Base-by-base conservation (phyloP, 2,113 vertebrate genomes). In the Tyto alba region DNA sequence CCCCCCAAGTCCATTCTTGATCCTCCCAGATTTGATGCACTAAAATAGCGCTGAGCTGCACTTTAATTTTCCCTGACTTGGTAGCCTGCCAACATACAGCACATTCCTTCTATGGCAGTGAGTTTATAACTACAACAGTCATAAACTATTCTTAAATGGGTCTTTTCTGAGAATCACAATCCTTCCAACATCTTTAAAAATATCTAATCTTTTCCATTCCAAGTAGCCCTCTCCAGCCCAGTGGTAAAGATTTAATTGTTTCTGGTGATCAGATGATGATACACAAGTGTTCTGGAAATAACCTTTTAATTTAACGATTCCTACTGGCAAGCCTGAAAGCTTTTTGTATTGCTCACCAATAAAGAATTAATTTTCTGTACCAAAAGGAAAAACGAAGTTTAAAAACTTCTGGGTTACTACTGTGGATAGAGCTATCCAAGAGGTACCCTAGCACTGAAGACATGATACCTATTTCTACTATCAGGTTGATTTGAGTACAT, bases 171-270 rank as follows among this genome's bases (percentile, higher is more conserved):
- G 95, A 95, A 79, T 89, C 69, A 52, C 1, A 0, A 76, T 85
- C 87, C 84, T 96, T 95, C 85, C 84, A 91, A 94, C 90, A 95
- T 97, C 89, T 91, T 91, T 69, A 89, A 89, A 95, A 93, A 67
- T 57, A 91, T 71, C 81, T 83, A 55, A 77, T 92, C 85, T 97
- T 89, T 94, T 89, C 74, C 63, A 74, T 85, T 94, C 55, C 89
- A 95, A 77, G 36, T 77, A 89, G 18, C 32, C 23, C 66, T 96
- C 74, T 92, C 71, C 62, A 62, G 45, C 4, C 2, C 66, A 79
- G 45, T 36, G 52, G 73, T 57, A 82, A 93, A 82, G 50, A 93
- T 80, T 89, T 92, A 94, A 92, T 92, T 94, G 84, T 89, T 95
- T 96, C 92, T 92, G 57, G 66, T 94, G 77, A 62, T 95, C 45